A percentile compares a stretch with the other conserved stretches of the same genome.
Conservation (phyloP, 1,140 invertebrate species). For the Arion vulgaris region DNA sequence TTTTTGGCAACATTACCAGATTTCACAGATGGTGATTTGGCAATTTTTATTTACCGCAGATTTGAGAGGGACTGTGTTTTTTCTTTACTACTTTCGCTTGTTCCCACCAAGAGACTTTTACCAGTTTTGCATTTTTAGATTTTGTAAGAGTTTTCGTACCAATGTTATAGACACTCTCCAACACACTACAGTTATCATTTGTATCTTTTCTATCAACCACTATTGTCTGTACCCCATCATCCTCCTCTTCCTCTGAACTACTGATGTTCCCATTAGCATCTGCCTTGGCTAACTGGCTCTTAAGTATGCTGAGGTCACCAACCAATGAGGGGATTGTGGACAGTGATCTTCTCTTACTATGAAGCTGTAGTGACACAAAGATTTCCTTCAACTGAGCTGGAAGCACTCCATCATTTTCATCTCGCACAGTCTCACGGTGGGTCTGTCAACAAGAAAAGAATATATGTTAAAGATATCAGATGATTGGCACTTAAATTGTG, state of each 20-base stretch:
- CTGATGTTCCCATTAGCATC: constrained; percentile 23
- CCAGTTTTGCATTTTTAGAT: not conserved
- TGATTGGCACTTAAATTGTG: too few relatives aligned
- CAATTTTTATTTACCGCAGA: too few relatives aligned
- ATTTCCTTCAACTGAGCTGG: constrained; percentile 28
- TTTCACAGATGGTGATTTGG: not conserved
- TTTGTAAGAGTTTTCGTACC: not conserved
- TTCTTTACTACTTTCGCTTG: not conserved
- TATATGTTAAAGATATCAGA: not conserved
- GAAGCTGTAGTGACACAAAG: constrained; percentile 32
- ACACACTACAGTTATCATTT: not conserved
- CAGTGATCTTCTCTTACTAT: constrained; percentile 35
- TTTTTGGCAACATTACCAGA: not conserved
- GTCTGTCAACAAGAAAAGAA: constrained; percentile 1
- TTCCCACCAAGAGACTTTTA: not conserved
- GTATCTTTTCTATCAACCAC: not conserved
- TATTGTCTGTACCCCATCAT: not conserved
- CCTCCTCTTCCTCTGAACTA: constrained; percentile 20
- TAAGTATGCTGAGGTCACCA: constrained; percentile 24
- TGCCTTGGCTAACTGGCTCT: not conserved
- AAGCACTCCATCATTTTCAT: constrained; percentile 39
- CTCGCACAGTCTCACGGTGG: constrained; percentile 24
- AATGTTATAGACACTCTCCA: not conserved
- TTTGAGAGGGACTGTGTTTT: too few relatives aligned
- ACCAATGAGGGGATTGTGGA: constrained; percentile 13